Evolutionary conservation across 2,888 invertebrate species (phyloP), one percentile per base, ranked within the genome.

Genomic region (Ectobius pallidus): DNA sequence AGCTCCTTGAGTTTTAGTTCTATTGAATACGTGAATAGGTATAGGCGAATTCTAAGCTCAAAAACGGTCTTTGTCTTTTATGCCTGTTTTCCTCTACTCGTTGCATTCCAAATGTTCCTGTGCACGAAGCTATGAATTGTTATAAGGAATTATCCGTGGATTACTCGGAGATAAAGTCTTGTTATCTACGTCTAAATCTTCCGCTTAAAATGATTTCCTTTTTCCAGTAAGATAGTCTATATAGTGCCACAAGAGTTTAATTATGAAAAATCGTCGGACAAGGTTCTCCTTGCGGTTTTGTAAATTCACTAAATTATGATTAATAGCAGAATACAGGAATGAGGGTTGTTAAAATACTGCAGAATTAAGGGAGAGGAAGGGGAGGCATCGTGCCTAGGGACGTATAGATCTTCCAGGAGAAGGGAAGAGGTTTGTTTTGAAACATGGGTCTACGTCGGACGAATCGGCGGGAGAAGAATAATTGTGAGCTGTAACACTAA

Each of bases 111-210:
- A 11, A 34, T 34, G 6, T 11, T 34, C 34, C 11, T 34, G 34
- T 34, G 30, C 30, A 58, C 6, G 58, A 4, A 27, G 30, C 3
- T 58, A n/a, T 65, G 30, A 46, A 44, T 42, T 27, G 46, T 27
- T 58, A 42, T 55, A 39, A 55, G 39, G 55, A 71, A 52, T 71
- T 65, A 34, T 27, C 25, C 58, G 16, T 27, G 42, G 55, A 63
- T 70, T 70, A 70, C 46, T 61, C 30, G 27, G 16, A 55, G 32
- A 67, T 71, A 71, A 71, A 67, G 58, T 62, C 58, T 25, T 34
- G 52, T 71, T 71, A 71, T 52, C 39, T 27, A 11, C 25, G 52
- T 32, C 58, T 20, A 63, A 49, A 63, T 62, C 71, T 63, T 63
- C 49, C 44, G 49, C 32, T 65, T 44, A 27, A n/a, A 46, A 65